A percentile compares a stretch with the other conserved stretches of the same genome.
Conservation (phyloP, 2,888 invertebrate genomes). For the Nephrotoma guestfalica region DNA sequence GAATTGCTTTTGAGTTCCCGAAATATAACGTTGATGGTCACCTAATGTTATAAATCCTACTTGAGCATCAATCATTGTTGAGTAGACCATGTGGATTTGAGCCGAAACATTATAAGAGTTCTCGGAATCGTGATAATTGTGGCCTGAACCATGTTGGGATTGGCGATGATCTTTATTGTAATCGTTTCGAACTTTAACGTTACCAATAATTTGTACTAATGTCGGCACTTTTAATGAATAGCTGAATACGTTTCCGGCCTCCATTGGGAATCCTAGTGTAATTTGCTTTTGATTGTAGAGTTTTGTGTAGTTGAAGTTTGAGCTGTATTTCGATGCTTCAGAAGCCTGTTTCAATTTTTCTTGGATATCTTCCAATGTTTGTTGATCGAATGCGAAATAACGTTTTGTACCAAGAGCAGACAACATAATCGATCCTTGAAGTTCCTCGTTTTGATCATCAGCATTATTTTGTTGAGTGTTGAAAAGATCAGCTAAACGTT, state of each 20-base stretch:
- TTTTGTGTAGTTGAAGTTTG: conserved; percentile 43
- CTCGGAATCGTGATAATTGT: conserved; percentile 7
- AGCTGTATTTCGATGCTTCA: conserved; percentile 34
- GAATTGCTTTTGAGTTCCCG: conserved; percentile 44
- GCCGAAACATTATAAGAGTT: conserved; percentile 18
- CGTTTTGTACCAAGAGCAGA: conserved; percentile 33
- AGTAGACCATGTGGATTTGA: conserved; percentile 35
- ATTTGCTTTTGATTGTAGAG: conserved; percentile 41
- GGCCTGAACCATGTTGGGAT: neutral
- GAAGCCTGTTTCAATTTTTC: conserved; percentile 5
- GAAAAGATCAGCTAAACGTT: conserved; percentile 40
- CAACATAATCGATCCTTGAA: conserved; percentile 40
- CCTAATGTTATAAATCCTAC: conserved; percentile 50
- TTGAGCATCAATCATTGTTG: conserved; percentile 41
- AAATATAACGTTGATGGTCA: conserved; percentile 39
- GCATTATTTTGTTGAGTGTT: conserved; percentile 34
- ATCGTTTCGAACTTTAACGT: conserved; percentile 22
- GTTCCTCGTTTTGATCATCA: conserved; percentile 32
- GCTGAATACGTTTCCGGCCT: conserved; percentile 53
- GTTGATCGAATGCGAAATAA: conserved; percentile 39
- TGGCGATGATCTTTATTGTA: neutral
- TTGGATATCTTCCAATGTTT: conserved; percentile 35
- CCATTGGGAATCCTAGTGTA: conserved; percentile 52
- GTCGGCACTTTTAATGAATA: conserved; percentile 45
- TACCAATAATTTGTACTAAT: conserved; percentile 37